Conservation (phyloP, 1,140 invertebrate species). For the Dermatophagoides farinae region DNA sequence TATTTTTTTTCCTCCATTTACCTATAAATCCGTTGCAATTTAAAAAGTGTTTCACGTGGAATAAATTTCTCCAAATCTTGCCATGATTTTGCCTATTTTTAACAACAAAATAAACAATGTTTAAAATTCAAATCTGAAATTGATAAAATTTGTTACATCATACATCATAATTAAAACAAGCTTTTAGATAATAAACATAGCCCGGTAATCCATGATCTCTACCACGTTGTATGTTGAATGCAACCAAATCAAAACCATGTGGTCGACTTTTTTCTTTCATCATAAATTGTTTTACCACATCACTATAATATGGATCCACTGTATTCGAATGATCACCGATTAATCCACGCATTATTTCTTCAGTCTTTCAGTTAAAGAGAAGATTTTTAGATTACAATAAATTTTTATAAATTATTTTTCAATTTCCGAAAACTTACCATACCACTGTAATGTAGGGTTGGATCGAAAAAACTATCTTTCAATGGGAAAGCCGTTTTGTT, state of each 20-base stretch:
- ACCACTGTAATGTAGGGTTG: conserved; percentile 7
- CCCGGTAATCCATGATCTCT: conserved; percentile 34
- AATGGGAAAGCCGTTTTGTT: neutral
- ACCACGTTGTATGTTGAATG: conserved; percentile 26
- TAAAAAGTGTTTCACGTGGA: conserved; percentile 1
- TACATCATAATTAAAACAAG: conserved; percentile 47
- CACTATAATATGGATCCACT: conserved; percentile 7
- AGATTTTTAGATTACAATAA: neutral
- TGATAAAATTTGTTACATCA: conserved; percentile 11
- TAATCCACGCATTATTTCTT: neutral
- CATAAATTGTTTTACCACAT: conserved; percentile 54
- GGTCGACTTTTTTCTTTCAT: conserved; percentile 17
- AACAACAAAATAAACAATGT: neutral
- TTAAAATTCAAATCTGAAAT: neutral
- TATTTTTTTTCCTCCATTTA: too few species aligned
- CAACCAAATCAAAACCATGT: conserved; percentile 18
- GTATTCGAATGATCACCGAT: neutral
- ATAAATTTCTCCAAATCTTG: conserved; percentile 26
- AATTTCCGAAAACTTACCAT: conserved; percentile 1
- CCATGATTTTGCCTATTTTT: conserved; percentile 25
- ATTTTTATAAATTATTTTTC: neutral
- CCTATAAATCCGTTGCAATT: conserved; percentile 21
- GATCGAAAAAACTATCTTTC: conserved; percentile 13
- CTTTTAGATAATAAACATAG: conserved; percentile 35
- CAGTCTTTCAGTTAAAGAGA: neutral